Base-by-base conservation (phyloP, 2,888 invertebrate species). In the Euplagia quadripunctaria region DNA sequence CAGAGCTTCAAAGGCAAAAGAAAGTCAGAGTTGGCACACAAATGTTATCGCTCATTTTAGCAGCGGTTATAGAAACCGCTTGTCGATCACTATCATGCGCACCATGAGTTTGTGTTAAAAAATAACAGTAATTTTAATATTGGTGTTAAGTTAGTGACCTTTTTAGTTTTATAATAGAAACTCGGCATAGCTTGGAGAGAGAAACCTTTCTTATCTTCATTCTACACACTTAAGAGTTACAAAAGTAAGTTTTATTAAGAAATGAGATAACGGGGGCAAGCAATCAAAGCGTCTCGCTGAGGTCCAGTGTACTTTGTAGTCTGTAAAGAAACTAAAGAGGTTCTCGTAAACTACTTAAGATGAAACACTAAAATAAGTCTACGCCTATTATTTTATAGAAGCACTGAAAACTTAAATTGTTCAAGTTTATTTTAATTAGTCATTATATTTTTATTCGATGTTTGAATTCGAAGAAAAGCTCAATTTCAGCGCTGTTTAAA, bases 271-370 rank as follows among this genome's bases (percentile, higher is more conserved):
- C 20, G 11, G 16, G 51, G 64, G 8, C 51, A 42, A 52, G 63
- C 64, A 41, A 70, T 49, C 70, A 70, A 42, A 51, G 16, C 46
- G 58, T 58, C 55, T 68, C n/a, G 42, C 63, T 31, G 49, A 41
- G 46, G 43, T n/a, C 63, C 69, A 69, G 61, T 69, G 31, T 51
- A 70, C 51, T 68, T 61, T 51, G 64, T 70, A 70, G 63, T 31
- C 64, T 65, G 49, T 64, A 31, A 64, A 64, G 9, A 16, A 42
- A 64, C 41, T 6, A 46, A 43, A 64, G n/a, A 20, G 16, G 16
- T 70, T n/a, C 52, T 64, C 52, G 31, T 65, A 55, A 70, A 70
- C 64, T 64, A 70, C 31, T 52, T 55, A 64, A 51, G 69, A 70
- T 52, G 64, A 20, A 64, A 43, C 58, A 43, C 58, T 68, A 68